These are phyloP conservation scores for Idaea dimidiata DNA, from an alignment of 2,888 invertebrate species.

Conservation along the genomic window DNA sequence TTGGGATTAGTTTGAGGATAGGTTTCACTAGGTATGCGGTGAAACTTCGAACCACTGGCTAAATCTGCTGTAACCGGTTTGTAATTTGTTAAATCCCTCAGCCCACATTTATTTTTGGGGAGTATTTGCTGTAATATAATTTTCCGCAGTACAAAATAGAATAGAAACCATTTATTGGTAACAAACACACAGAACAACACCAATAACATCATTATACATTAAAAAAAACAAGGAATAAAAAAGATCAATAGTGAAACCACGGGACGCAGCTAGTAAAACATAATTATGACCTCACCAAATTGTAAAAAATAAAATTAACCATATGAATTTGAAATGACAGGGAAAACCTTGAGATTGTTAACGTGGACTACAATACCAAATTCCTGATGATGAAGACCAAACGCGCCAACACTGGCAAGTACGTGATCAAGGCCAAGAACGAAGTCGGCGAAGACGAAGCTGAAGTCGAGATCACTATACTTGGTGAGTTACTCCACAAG, in stretches of 20 bases:
- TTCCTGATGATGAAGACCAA: slow-evolving; percentile 92
- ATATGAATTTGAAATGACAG: slow-evolving; percentile 30
- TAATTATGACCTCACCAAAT: background rate
- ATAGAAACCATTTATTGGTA: no score
- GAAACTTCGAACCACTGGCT: no score
- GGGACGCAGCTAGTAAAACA: background rate
- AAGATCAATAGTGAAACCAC: no score
- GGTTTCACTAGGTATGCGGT: background rate
- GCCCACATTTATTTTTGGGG: no score
- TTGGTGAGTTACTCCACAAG: slow-evolving; percentile 64
- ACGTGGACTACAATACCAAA: slow-evolving; percentile 94
- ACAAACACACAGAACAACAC: no score
- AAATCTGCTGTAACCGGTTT: no score
- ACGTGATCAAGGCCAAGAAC: slow-evolving; percentile 94
- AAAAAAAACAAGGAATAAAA: no score
- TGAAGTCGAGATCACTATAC: slow-evolving; percentile 92
- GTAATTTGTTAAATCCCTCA: no score
- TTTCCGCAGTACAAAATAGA: no score
- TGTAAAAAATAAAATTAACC: background rate
- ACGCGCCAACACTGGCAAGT: slow-evolving; percentile 91
- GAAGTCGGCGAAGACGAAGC: slow-evolving; percentile 96
- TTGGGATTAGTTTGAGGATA: no score
- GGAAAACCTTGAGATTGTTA: slow-evolving; percentile 87
- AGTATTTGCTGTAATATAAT: no score
- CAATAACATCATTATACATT: no score